Percentiles rank a stretch among this genome's conserved stretches.
Evolutionary conservation across 2,113 vertebrate species (phyloP).

Genomic region (Pseudorectes ferrugineus): DNA sequence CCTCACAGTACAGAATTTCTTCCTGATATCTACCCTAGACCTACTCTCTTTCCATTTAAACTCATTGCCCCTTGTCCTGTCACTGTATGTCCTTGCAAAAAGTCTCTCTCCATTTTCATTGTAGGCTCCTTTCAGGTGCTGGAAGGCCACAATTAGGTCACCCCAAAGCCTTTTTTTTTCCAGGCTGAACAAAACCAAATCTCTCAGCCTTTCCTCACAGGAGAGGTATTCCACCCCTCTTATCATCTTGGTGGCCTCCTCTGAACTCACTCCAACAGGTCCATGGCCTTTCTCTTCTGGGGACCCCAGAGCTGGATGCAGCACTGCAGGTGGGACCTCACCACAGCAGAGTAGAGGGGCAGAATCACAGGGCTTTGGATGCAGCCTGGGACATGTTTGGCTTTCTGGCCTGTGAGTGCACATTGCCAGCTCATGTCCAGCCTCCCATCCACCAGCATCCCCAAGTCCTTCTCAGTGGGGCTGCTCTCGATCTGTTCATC

Average conservation of each 20-base stretch:
- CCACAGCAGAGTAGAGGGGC: not conserved
- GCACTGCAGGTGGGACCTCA: not conserved
- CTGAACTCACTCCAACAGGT: not conserved
- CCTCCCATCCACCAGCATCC: not conserved
- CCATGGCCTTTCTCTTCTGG: not conserved
- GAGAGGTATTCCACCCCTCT: not conserved
- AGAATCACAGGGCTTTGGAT: not conserved
- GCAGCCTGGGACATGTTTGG: accelerated
- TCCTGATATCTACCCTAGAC: not conserved
- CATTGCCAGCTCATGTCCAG: not conserved
- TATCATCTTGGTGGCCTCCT: not conserved
- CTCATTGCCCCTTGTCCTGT: not conserved
- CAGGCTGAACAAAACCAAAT: not conserved
- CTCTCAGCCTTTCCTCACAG: not conserved
- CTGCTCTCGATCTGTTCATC: not conserved
- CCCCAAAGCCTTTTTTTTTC: not conserved
- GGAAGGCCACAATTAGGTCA: not conserved
- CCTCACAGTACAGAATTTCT: not conserved
- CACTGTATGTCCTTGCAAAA: not conserved
- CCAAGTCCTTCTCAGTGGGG: not conserved
- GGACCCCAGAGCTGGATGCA: not conserved
- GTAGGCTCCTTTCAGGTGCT: not conserved
- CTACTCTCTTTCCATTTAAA: not conserved
- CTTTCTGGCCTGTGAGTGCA: not conserved
- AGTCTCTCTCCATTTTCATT: not conserved